Conservation (phyloP, 2,113 vertebrate species). For the Spilogale gracilis region DNA sequence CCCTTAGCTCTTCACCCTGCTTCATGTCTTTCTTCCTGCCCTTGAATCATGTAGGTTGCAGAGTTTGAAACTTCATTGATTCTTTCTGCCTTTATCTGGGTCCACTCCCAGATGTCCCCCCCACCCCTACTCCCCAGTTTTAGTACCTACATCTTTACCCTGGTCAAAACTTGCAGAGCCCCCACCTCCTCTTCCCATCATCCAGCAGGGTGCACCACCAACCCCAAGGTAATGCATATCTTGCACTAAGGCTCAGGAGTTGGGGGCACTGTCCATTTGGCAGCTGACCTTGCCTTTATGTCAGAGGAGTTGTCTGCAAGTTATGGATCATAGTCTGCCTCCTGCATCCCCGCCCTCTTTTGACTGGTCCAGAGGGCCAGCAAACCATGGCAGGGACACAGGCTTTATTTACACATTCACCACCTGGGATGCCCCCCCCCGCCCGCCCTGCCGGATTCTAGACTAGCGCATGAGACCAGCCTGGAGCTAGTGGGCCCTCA, state of each 20-base stretch:
- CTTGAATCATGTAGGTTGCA: background rate
- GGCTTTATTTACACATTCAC: background rate
- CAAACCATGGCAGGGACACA: background rate
- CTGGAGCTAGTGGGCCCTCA: background rate
- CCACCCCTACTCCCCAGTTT: background rate
- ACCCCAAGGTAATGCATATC: background rate
- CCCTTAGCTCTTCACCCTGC: background rate
- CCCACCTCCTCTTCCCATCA: background rate
- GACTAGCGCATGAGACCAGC: background rate
- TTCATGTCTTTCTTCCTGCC: background rate
- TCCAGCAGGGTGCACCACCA: background rate
- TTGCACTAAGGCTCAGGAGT: background rate
- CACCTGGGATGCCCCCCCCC: background rate
- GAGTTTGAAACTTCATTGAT: background rate
- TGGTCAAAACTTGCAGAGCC: background rate
- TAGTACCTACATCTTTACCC: background rate
- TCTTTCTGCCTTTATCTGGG: conserved; percentile 19
- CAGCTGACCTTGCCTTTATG: background rate
- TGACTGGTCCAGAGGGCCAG: background rate
- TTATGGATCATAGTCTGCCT: background rate
- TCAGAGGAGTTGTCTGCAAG: background rate
- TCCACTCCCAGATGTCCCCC: background rate
- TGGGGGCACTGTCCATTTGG: background rate
- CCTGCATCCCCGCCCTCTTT: background rate
- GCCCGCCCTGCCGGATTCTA: background rate